phyloP scores from a whole-genome alignment of 1,140 invertebrate species.

The Agrilus planipennis region DNA sequence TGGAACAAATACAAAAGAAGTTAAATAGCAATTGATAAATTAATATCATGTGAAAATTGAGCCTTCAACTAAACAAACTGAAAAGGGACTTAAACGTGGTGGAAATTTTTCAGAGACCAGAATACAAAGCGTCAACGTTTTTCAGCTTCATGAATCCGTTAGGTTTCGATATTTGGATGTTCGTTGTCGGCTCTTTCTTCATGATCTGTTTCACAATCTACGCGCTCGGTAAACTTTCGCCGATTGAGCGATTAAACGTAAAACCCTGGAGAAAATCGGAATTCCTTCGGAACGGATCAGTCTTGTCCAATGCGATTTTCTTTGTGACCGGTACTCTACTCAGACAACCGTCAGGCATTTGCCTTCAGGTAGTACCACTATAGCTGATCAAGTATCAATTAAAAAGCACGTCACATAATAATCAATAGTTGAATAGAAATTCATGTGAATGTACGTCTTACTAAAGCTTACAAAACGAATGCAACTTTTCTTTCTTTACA shows the following conservation, averaged over 20 bases:
- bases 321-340: slow-evolving; percentile 90
- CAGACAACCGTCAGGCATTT: slow-evolving; percentile 78
- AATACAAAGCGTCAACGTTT: slow-evolving; percentile 76
- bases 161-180: slow-evolving; percentile 89
- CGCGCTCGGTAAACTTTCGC: slow-evolving; percentile 87
- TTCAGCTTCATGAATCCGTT: slow-evolving; percentile 94
- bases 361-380: slow-evolving; percentile 67
- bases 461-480: no score
- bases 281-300: slow-evolving; percentile 85
- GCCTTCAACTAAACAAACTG: no score
- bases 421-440: no score
- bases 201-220: slow-evolving; percentile 88
- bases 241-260: slow-evolving; percentile 89
- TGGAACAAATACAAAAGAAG: no score
- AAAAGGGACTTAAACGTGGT: no score
- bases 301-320: slow-evolving; percentile 84
- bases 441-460: no score
- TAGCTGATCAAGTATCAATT: no score
- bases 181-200: slow-evolving; percentile 83
- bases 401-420: no score
- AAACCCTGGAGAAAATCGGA: slow-evolving; percentile 63
- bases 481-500: no score
- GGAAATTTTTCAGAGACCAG: slow-evolving; percentile 65
- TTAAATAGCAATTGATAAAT: no score
- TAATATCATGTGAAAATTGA: no score